phyloP scores from a whole-genome alignment of 2,888 invertebrate genomes.

The Tupiocoris notatus region DNA sequence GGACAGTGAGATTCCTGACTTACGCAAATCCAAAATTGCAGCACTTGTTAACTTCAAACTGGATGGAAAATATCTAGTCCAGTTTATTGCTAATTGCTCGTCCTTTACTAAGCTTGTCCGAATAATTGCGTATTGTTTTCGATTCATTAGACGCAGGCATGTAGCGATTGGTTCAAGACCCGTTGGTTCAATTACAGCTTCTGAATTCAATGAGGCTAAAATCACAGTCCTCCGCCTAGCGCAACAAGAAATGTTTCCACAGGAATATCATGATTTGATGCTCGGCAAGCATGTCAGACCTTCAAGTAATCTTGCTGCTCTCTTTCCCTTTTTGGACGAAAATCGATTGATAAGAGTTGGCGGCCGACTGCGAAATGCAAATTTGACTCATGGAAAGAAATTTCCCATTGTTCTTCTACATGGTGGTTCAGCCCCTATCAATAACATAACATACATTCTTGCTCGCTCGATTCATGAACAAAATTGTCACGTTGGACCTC shows the following conservation, averaged over 20 bases:
- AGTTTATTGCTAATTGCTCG: neutral
- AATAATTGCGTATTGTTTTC: constrained; percentile 10
- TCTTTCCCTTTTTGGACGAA: neutral
- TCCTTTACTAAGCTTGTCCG: constrained; percentile 7
- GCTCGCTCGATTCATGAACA: too few species aligned
- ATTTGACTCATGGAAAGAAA: neutral
- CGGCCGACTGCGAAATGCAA: neutral
- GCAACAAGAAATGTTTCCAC: constrained; percentile 11
- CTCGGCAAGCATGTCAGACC: neutral
- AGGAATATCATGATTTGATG: neutral
- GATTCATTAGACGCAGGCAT: constrained; percentile 9
- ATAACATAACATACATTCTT: neutral
- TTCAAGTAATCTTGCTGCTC: neutral
- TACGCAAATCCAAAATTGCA: neutral
- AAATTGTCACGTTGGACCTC: too few species aligned
- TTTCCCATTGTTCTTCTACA: constrained; percentile 1
- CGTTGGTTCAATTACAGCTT: constrained; percentile 4
- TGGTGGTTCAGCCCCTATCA: neutral
- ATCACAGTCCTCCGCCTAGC: neutral
- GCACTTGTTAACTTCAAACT: neutral
- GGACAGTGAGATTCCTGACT: constrained; percentile 7
- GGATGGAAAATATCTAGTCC: neutral
- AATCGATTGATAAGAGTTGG: neutral
- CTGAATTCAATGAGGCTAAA: constrained; percentile 1
- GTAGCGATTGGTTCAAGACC: neutral